phyloP scores from a whole-genome alignment of 2,113 vertebrate genomes.

The Chrysochloris asiatica region DNA sequence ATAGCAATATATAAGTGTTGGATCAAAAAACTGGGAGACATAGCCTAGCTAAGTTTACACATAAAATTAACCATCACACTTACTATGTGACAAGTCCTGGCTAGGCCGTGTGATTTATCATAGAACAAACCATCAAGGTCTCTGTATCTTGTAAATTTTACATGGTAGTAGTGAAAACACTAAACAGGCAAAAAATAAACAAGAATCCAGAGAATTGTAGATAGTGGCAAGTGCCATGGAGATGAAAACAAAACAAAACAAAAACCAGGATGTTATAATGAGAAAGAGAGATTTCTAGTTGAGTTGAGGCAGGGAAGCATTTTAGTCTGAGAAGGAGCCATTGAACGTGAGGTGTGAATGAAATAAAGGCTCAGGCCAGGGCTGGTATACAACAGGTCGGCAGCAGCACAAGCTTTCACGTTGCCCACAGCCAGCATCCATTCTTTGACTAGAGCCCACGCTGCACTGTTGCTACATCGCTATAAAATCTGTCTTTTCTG shows the following conservation, averaged over 20 bases:
- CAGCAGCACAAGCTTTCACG: too few species aligned
- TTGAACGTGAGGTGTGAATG: too few species aligned
- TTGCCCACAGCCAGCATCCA: too few species aligned
- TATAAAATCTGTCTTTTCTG: too few species aligned
- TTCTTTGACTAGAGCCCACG: too few species aligned
- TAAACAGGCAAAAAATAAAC: not conserved
- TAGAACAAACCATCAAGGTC: not conserved
- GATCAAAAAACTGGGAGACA: not conserved
- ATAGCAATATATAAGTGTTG: too few species aligned
- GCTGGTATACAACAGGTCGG: too few species aligned
- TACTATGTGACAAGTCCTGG: not conserved
- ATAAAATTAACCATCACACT: not conserved
- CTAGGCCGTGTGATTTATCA: not conserved
- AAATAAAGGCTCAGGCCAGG: too few species aligned
- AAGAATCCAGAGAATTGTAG: not conserved
- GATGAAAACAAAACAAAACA: not conserved
- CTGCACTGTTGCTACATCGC: too few species aligned
- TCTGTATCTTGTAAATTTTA: not conserved
- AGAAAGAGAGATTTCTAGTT: not conserved
- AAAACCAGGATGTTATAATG: not conserved
- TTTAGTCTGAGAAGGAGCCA: not conserved
- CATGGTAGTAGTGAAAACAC: not conserved
- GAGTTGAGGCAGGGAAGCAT: not conserved
- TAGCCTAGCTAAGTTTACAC: not conserved
- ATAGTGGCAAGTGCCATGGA: not conserved